Base-by-base conservation (phyloP, 2,888 invertebrate genomes). In the Campaea margaritaria region DNA sequence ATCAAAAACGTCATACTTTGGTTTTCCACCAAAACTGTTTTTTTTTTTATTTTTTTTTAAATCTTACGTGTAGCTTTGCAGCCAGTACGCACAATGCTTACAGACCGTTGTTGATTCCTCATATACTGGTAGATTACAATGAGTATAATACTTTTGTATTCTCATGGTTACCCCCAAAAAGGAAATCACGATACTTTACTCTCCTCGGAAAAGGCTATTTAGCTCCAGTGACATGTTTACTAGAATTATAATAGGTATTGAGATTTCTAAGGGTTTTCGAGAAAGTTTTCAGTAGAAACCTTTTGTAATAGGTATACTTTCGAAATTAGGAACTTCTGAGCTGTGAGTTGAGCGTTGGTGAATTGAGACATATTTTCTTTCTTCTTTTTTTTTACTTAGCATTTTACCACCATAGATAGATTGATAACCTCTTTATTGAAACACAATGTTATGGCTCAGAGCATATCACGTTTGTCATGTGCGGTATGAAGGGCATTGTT, bases 141-240 rank as follows among this genome's bases (percentile, higher is more conserved):
- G 44, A 41, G 42, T 41, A 28, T 49, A 55, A 53, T 63, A 12
- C 49, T 49, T 44, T 55, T 59, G 15, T 51, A 39, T 14, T 11
- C 2, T 14, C 13, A n/a, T 39, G 41, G 44, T 46, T 28, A 15
- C 43, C 31, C 44, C 75, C 78, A 87, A 89, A 83, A 77, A 86
- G 89, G 89, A 89, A 86, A 86, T 87, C 89, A 89, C 89, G 89
- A 86, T 61, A 61, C 68, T 72, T 69, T 76, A 72, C 70, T 73
- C 31, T 68, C 7, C 9, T 31, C 31, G 60, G 57, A 62, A 65
- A 67, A 62, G 68, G 57, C 62, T 53, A 63, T 69, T 75, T 79
- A 74, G 78, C 80, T 54, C 15, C 34, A 38, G 21, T 64, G 66
- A 53, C 67, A 58, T 75, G 72, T 72, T 72, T 73, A 69, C 69